A percentile compares a stretch with the other conserved stretches of the same genome.
These are phyloP conservation scores for Patella vulgata DNA, from an alignment of 1,140 invertebrate species.

Conservation along the genomic window DNA sequence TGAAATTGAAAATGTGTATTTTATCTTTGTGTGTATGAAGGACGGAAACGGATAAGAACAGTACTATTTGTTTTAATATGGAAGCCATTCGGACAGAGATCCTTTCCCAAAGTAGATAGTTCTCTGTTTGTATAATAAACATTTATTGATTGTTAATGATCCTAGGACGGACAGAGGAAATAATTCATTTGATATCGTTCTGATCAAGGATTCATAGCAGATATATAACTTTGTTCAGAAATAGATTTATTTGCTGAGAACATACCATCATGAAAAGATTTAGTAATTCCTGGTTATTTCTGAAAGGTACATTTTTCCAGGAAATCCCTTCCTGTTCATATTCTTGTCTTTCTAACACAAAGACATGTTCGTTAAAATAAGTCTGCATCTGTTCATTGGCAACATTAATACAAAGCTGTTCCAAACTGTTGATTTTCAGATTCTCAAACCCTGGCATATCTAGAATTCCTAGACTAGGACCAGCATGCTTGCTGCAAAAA, in stretches of 20 bases:
- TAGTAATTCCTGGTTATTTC: constrained; percentile 84
- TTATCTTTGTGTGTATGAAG: background rate
- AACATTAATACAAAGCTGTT: constrained; percentile 62
- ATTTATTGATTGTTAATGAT: too few species aligned
- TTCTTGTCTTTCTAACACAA: constrained; percentile 44
- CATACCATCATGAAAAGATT: constrained; percentile 75
- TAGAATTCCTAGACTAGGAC: constrained; percentile 44
- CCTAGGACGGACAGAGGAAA: too few species aligned
- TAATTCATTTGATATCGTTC: too few species aligned
- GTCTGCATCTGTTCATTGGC: constrained; percentile 62
- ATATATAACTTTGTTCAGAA: too few species aligned
- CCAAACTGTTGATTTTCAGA: constrained; percentile 71
- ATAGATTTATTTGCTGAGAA: too few species aligned
- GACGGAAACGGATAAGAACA: background rate
- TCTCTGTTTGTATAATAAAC: too few species aligned
- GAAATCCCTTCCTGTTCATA: constrained; percentile 46
- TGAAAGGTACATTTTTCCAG: constrained; percentile 79
- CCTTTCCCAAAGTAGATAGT: too few species aligned
- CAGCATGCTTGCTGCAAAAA: constrained; percentile 17
- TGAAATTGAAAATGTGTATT: too few species aligned
- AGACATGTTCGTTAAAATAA: constrained; percentile 56
- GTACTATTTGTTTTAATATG: constrained; percentile 1
- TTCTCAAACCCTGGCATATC: constrained; percentile 65
- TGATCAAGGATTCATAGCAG: too few species aligned
- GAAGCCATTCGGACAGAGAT: too few species aligned